phyloP scores from a whole-genome alignment of 2,888 invertebrate genomes.

The Melinaea menophilus region DNA sequence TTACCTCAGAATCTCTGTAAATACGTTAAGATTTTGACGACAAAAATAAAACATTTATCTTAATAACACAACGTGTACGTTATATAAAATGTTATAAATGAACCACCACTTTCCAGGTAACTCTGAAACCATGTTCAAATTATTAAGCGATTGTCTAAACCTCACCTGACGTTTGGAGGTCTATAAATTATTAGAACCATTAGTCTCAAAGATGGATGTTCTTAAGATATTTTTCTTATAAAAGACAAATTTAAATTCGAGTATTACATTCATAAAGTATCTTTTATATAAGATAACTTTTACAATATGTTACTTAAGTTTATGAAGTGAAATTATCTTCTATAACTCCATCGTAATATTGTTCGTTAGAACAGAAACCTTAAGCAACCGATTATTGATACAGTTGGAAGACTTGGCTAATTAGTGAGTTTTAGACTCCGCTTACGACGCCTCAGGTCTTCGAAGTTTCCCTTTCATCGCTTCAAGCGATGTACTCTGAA shows the following conservation, averaged over 20 bases:
- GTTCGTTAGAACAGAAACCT: constrained; percentile 1
- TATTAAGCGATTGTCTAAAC: constrained; percentile 5
- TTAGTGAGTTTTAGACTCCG: constrained; percentile 26
- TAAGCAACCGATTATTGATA: constrained; percentile 28
- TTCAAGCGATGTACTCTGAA: constrained; percentile 44
- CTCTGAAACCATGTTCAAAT: constrained; percentile 8
- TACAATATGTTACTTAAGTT: not conserved
- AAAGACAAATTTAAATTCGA: constrained; percentile 9
- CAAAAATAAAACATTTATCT: constrained; percentile 11
- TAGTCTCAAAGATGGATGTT: constrained; percentile 26
- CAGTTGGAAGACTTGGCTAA: constrained; percentile 31
- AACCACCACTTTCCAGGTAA: not conserved
- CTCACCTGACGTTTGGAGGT: constrained; percentile 15
- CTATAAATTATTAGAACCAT: constrained; percentile 23
- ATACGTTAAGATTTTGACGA: constrained; percentile 14
- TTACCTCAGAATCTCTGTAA: constrained; percentile 17
- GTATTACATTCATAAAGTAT: constrained; percentile 8
- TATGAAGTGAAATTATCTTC: not conserved
- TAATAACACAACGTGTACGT: constrained; percentile 6
- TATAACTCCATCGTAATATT: constrained; percentile 1
- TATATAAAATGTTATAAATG: not conserved
- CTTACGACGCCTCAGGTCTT: constrained; percentile 25
- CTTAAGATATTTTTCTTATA: constrained; percentile 14
- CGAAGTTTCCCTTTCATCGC: constrained; percentile 34
- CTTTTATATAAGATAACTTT: not conserved